phyloP scores from a whole-genome alignment of 2,888 invertebrate genomes.

The Cheilosia scutellata region DNA sequence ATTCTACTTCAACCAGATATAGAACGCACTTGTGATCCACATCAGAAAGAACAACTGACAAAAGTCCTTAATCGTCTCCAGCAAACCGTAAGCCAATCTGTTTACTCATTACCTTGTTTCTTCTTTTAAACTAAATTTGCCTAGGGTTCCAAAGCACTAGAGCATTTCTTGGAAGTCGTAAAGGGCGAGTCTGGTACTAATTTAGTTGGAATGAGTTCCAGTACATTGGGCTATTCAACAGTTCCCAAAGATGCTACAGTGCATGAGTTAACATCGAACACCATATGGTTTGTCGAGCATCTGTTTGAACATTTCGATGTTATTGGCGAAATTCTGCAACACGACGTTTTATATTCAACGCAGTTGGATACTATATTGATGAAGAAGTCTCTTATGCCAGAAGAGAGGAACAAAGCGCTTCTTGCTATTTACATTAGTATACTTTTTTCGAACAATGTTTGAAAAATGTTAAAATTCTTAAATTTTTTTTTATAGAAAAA shows the following conservation, averaged over 20 bases:
- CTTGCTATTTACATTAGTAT: constrained; percentile 93
- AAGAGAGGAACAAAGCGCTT: constrained; percentile 87
- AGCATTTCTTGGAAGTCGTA: constrained; percentile 96
- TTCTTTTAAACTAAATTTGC: background rate
- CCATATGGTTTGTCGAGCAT: constrained; percentile 95
- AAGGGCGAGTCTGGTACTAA: constrained; percentile 90
- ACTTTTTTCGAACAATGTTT: constrained; percentile 74
- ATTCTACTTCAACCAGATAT: constrained; percentile 91
- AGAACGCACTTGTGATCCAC: constrained; percentile 90
- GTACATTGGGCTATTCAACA: constrained; percentile 80
- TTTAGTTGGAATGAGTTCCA: constrained; percentile 85
- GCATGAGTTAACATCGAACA: constrained; percentile 97
- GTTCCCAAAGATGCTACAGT: constrained; percentile 98
- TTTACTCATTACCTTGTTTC: constrained; percentile 1
- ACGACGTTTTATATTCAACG: constrained; percentile 86
- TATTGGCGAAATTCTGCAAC: constrained; percentile 87
- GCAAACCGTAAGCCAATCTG: constrained; percentile 87
- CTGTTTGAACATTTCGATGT: constrained; percentile 91
- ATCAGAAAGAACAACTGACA: constrained; percentile 89
- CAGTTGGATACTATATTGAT: constrained; percentile 85
- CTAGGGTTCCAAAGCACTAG: constrained; percentile 94
- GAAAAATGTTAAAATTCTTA: background rate
- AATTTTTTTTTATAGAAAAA: constrained; percentile 87
- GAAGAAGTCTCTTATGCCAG: constrained; percentile 83
- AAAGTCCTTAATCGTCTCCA: constrained; percentile 90